Conservation (phyloP, 37 sponge, comb jelly and placozoan species). For the Haliclona indistincta region DNA sequence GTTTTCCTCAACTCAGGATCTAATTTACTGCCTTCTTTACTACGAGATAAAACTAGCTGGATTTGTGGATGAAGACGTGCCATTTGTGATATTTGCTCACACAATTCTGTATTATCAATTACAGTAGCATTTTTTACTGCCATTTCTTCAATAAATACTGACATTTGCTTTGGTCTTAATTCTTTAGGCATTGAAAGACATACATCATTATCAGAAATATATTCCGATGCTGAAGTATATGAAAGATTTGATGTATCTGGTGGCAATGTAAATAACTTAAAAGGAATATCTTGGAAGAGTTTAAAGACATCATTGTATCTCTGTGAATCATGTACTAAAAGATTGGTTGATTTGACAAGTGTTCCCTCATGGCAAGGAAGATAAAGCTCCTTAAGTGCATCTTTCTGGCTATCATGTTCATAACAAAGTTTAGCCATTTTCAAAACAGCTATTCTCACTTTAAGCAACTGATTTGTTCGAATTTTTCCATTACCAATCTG, state of each 20-base stretch:
- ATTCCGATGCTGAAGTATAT: neutral
- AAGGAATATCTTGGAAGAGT: neutral
- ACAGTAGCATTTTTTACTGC: neutral
- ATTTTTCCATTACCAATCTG: neutral
- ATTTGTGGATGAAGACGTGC: too few species aligned
- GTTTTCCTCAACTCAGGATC: too few species aligned
- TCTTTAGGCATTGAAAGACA: conserved; percentile 24
- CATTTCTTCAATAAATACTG: neutral
- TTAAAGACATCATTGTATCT: neutral
- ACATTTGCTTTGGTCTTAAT: conserved; percentile 23
- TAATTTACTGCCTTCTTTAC: too few species aligned
- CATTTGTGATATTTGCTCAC: too few species aligned
- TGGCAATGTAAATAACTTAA: neutral
- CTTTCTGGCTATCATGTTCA: too few species aligned
- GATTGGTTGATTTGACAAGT: neutral
- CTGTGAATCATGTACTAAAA: neutral
- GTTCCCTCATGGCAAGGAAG: too few species aligned
- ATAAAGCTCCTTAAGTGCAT: too few species aligned
- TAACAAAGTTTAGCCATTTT: too few species aligned
- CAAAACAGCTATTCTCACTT: too few species aligned
- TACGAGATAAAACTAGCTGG: too few species aligned
- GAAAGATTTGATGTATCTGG: neutral
- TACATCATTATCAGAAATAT: neutral
- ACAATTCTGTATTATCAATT: too few species aligned
- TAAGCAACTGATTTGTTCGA: conserved; percentile 44